A percentile compares a stretch with the other conserved stretches of the same genome.
Evolutionary conservation across 1,140 invertebrate species (phyloP).

Genomic region (Maniola jurtina): DNA sequence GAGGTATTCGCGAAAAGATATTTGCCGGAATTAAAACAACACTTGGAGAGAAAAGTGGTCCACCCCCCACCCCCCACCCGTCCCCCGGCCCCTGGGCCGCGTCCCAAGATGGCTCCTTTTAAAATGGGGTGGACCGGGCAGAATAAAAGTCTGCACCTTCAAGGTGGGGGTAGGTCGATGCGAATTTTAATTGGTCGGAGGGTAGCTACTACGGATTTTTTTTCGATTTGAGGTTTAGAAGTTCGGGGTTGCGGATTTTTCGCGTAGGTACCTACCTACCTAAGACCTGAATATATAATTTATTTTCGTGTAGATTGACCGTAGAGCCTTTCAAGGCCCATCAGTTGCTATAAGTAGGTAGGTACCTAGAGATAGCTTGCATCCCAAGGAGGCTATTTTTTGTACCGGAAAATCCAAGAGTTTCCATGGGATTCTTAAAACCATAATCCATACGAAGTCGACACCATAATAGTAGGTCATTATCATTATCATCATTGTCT

Average conservation of each 20-base stretch:
- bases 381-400: no score
- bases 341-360: no score
- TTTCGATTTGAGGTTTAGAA: neutral
- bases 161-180: conserved; percentile 46
- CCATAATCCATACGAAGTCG: no score
- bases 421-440: no score
- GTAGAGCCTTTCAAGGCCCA: no score
- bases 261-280: neutral
- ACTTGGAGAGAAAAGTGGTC: conserved; percentile 73
- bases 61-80: neutral
- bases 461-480: no score
- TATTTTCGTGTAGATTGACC: no score
- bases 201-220: neutral
- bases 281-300: neutral
- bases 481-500: no score
- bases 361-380: no score
- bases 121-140: conserved; percentile 69
- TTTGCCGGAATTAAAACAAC: conserved; percentile 78
- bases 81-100: conserved; percentile 42
- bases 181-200: conserved; percentile 37
- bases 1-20: conserved; percentile 78
- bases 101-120: conserved; percentile 76
- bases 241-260: conserved; percentile 1
- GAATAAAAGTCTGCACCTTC: conserved; percentile 73
- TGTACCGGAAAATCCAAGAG: no score